Evolutionary conservation across 2,888 invertebrate genomes (phyloP), one percentile per base, ranked within the genome.

Genomic region (Operophtera brumata): DNA sequence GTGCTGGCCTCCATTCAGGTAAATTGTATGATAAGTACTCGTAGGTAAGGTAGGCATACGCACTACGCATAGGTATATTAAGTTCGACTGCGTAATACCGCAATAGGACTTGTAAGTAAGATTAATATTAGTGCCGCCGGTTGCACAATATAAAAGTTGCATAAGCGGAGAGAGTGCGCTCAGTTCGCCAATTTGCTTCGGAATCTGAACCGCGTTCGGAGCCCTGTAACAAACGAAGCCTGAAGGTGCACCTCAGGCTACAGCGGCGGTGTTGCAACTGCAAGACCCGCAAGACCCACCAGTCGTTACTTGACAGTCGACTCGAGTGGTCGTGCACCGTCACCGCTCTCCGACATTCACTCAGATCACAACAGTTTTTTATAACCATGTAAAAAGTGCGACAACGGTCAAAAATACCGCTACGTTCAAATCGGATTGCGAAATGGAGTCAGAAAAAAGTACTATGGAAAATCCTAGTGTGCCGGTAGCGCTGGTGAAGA

Each of bases 401-500:
- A 42, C 20, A 20, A 20, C 46, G 42, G 20, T 47, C 36, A 10
- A 45, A 39, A 42, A 30, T 10, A 47, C 55, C 50, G 47, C 28
- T 47, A 56, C 37, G 11, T 47, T 44, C 25, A 42, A 54, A 42
- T 55, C 52, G 28, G 44, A 39, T 57, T 54, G 26, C 48, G 53
- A 41, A 62, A 88, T 86, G 88, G 85, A 80, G 67, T 58, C 80
- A 8, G 81, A 84, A 61, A 86, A 86, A 58, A 80, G 77, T 60
- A 61, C 61, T 34, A 59, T 65, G 34, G 70, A 79, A 59, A 61
- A 66, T 50, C 63, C 64, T 44, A 71, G 71, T 75, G 77, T 45
- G 37, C 45, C 48, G 37, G 52, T 48, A 25, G 8, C 62, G 64
- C 70, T 70, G 56, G 61, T 80, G 65, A 68, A 75, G 66, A 90